Evolutionary conservation across 2,797 vertebrate species (phyloP).

Genomic region (Crax fasciolata): DNA sequence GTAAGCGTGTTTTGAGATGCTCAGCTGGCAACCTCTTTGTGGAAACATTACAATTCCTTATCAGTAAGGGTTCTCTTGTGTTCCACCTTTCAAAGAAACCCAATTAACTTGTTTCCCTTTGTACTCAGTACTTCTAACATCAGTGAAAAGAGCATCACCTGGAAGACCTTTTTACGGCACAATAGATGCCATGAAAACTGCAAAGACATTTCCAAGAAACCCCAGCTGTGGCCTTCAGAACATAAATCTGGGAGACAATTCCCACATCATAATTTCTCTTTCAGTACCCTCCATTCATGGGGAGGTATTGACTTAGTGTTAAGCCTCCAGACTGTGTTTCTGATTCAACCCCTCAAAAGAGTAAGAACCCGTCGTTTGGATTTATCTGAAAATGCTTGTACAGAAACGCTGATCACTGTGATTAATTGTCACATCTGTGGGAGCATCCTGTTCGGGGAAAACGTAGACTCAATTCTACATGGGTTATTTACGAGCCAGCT

Average conservation of each 20-base stretch:
- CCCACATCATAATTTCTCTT: background rate
- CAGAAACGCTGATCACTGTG: constrained; percentile 40
- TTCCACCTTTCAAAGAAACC: constrained; percentile 18
- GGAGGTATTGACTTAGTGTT: background rate
- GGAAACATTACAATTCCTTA: background rate
- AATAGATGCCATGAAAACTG: constrained; percentile 55
- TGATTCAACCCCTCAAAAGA: constrained; percentile 19
- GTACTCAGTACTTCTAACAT: constrained; percentile 33
- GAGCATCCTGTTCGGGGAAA: constrained; percentile 60
- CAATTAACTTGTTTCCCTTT: constrained; percentile 45
- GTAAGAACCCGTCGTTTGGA: background rate
- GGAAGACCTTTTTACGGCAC: constrained; percentile 16
- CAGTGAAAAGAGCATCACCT: constrained; percentile 33
- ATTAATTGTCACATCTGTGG: constrained; percentile 75
- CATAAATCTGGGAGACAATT: background rate
- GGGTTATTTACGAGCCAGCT: constrained; percentile 81
- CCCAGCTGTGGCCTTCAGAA: constrained; percentile 8
- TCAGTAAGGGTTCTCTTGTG: background rate
- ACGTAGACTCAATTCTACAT: constrained; percentile 44
- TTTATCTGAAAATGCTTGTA: constrained; percentile 49
- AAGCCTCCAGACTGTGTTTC: constrained; percentile 44
- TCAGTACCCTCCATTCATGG: background rate
- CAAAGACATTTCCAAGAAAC: constrained; percentile 32
- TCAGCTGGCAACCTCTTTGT: background rate
- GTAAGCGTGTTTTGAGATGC: background rate